These are phyloP conservation scores for Oreotrochilus melanogaster DNA, from an alignment of 2,113 vertebrate genomes.

Conservation along the genomic window DNA sequence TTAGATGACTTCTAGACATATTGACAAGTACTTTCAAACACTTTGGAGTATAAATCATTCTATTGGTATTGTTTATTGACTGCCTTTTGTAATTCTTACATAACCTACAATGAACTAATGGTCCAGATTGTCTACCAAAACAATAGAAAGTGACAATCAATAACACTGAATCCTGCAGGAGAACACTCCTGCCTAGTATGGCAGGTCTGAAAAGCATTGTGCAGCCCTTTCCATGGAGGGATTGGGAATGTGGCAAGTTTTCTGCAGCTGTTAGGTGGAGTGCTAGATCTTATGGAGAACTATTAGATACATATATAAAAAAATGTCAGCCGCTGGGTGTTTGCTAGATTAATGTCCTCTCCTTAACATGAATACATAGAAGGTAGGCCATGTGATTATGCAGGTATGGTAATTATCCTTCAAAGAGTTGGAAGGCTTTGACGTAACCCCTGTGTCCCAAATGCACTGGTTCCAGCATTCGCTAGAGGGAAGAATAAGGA, in stretches of 20 bases:
- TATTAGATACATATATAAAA: background rate
- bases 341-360: slow-evolving; percentile 68
- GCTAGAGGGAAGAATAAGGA: slow-evolving; percentile 43
- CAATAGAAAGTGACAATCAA: background rate
- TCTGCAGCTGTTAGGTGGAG: slow-evolving; percentile 45
- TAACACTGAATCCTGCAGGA: background rate
- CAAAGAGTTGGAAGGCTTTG: slow-evolving; percentile 66
- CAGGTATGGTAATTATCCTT: slow-evolving; percentile 71
- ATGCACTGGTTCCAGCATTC: slow-evolving; percentile 29
- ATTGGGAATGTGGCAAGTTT: background rate
- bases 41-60: background rate
- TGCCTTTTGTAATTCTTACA: background rate
- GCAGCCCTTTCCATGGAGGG: background rate
- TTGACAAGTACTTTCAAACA: background rate
- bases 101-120: background rate
- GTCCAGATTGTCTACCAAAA: background rate
- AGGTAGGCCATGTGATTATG: slow-evolving; percentile 57
- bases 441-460: slow-evolving; percentile 60
- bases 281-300: background rate
- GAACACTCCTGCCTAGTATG: background rate
- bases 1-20: background rate
- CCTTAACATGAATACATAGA: slow-evolving; percentile 35
- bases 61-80: background rate
- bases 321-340: slow-evolving; percentile 53
- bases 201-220: background rate